Conservation (phyloP, 2,113 vertebrate species). For the Leptobrachium ailaonicum region DNA sequence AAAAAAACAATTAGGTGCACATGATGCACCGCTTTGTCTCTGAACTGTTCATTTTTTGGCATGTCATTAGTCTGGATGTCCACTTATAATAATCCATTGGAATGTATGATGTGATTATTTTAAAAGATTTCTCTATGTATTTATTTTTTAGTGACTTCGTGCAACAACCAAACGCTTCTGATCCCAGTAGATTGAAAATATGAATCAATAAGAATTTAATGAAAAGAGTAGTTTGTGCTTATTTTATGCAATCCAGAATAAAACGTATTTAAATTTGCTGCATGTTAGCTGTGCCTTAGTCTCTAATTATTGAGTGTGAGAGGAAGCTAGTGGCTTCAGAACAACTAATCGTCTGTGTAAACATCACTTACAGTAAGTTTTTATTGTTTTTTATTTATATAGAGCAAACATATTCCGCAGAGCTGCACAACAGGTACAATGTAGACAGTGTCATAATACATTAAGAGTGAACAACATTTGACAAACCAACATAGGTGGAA, state of each 20-base stretch:
- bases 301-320: constrained; percentile 22
- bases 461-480: too few relatives aligned
- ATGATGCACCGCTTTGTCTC: constrained; percentile 52
- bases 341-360: too few relatives aligned
- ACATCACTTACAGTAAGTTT: too few relatives aligned
- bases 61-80: neutral
- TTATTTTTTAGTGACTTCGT: constrained; percentile 29
- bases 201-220: constrained; percentile 29
- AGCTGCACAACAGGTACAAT: too few relatives aligned
- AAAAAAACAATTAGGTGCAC: constrained; percentile 61
- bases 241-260: neutral
- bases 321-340: too few relatives aligned
- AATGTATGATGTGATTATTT: neutral
- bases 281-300: constrained; percentile 5
- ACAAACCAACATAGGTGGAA: too few relatives aligned
- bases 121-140: constrained; percentile 18
- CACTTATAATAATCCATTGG: constrained; percentile 1
- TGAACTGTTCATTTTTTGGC: constrained; percentile 20
- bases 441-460: too few relatives aligned
- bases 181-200: constrained; percentile 21
- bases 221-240: constrained; percentile 17
- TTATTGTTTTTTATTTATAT: too few relatives aligned
- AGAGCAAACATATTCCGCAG: too few relatives aligned
- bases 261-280: constrained; percentile 12
- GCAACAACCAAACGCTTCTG: constrained; percentile 12